phyloP scores from a whole-genome alignment of 2,797 vertebrate genomes.

The Acrossocheilus wenchowensis region DNA sequence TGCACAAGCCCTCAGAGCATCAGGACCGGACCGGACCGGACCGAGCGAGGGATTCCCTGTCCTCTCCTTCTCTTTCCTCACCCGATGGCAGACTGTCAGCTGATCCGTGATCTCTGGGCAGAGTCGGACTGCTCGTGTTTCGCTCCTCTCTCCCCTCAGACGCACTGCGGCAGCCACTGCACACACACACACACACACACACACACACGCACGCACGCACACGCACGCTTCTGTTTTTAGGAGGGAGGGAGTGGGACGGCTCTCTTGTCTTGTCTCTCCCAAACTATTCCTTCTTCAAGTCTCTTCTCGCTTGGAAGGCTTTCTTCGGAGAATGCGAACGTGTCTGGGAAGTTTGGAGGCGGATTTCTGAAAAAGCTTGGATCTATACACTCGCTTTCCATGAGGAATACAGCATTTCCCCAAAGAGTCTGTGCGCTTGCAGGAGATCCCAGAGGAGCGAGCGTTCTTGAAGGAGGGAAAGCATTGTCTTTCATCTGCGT shows the following conservation, averaged over 20 bases:
- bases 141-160: slow-evolving; percentile 64
- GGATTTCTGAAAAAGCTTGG: neutral
- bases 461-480: neutral
- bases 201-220: slow-evolving; percentile 50
- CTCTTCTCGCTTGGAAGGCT: slow-evolving; percentile 13
- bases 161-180: slow-evolving; percentile 77
- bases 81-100: slow-evolving; percentile 83
- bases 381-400: neutral
- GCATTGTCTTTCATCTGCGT: neutral
- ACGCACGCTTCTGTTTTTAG: slow-evolving; percentile 67
- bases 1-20: neutral
- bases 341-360: neutral
- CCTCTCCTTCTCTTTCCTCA: slow-evolving; percentile 41
- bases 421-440: neutral
- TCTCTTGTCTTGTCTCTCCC: slow-evolving; percentile 34
- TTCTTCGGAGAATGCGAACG: neutral
- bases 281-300: slow-evolving; percentile 24
- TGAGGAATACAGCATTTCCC: slow-evolving; percentile 15
- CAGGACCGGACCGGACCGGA: neutral
- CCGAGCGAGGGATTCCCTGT: neutral
- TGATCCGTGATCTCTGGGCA: slow-evolving; percentile 82
- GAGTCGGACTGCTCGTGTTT: slow-evolving; percentile 64
- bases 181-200: slow-evolving; percentile 54
- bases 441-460: neutral
- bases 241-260: slow-evolving; percentile 45